Conservation (phyloP, 53 echinoderm and acorn worm species). For the Stichopus horrens region DNA sequence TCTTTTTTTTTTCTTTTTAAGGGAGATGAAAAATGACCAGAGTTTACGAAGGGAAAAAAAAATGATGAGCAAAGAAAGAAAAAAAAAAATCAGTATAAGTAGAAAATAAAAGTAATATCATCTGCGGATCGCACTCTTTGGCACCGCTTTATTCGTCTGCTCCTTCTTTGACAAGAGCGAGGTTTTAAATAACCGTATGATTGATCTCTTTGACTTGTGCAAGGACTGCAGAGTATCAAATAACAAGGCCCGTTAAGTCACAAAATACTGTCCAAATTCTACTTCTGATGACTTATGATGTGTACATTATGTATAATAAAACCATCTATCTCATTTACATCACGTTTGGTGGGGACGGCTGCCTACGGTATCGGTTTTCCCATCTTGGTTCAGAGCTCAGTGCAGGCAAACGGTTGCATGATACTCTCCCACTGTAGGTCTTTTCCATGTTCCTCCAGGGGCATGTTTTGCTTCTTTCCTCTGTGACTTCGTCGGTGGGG, state of each 20-base stretch:
- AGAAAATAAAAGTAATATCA: not conserved
- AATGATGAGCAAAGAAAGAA: not conserved
- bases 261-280: constrained; percentile 7
- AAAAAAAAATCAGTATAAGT: not conserved
- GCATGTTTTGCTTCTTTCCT: too few species aligned
- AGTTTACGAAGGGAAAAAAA: not conserved
- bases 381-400: not conserved
- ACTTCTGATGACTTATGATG: not conserved
- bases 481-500: not conserved
- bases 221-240: constrained; percentile 35
- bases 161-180: not conserved
- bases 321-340: not conserved
- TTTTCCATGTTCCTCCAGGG: too few species aligned
- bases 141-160: not conserved
- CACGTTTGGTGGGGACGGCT: not conserved
- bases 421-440: not conserved
- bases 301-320: not conserved
- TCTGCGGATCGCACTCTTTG: not conserved
- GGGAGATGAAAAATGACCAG: not conserved
- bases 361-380: not conserved
- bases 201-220: constrained; percentile 33
- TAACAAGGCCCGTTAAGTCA: constrained; percentile 9
- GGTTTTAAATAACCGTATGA: constrained; percentile 37
- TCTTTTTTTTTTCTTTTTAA: not conserved
- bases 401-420: not conserved